Conservation (phyloP, 2,797 vertebrate species). For the Sylvilagus floridanus region DNA sequence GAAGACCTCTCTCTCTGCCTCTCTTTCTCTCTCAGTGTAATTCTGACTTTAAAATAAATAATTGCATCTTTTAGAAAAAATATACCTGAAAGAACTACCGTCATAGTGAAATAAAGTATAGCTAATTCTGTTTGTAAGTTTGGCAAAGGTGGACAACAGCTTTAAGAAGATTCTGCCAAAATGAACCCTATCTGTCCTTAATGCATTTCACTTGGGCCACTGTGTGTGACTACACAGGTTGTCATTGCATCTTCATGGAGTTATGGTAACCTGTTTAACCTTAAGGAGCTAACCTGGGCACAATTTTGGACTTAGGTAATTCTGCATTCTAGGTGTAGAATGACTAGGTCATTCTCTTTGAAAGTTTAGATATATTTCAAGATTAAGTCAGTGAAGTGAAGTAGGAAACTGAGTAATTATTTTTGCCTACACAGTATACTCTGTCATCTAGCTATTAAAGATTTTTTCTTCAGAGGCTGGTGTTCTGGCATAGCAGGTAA, state of each 20-base stretch:
- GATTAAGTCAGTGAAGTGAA: not conserved
- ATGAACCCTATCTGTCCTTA: not conserved
- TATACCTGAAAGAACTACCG: not conserved
- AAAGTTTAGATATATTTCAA: conserved; percentile 66
- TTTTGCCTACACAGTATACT: not conserved
- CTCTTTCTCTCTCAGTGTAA: too few species aligned
- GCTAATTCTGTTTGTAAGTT: not conserved
- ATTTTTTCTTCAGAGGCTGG: too few species aligned
- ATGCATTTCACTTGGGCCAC: not conserved
- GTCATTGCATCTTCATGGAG: not conserved
- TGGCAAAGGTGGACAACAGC: not conserved
- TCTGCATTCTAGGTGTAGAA: too few species aligned
- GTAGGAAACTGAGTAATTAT: conserved; percentile 51
- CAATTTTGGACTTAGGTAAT: not conserved
- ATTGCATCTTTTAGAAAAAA: not conserved
- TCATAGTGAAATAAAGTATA: not conserved
- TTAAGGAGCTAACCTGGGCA: not conserved
- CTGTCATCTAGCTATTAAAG: conserved; percentile 27
- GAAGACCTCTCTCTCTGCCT: too few species aligned
- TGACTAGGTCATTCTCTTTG: not conserved
- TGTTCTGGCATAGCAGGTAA: too few species aligned
- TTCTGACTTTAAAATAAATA: too few species aligned
- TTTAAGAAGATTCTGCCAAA: not conserved
- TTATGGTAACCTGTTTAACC: not conserved
- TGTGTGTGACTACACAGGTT: not conserved